A percentile compares a stretch with the other conserved stretches of the same genome.
Evolutionary conservation across 2,113 vertebrate species (phyloP).

Genomic region (Pelmatolapia mariae): DNA sequence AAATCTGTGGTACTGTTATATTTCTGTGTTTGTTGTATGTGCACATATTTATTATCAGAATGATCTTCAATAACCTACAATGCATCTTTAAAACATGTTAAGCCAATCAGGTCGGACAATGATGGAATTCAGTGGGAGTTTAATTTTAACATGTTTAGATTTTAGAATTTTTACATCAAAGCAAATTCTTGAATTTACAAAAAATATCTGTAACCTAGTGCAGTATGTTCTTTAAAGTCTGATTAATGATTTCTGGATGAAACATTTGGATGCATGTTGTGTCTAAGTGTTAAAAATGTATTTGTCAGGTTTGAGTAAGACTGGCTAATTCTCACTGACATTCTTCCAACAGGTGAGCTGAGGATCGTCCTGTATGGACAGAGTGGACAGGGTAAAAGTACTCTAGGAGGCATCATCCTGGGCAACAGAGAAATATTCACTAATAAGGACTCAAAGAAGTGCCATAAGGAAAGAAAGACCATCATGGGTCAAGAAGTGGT

Average conservation of each 20-base stretch:
- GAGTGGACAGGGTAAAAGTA: not conserved
- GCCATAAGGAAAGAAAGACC: accelerated
- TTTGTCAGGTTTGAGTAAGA: not conserved
- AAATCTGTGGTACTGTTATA: too few species aligned
- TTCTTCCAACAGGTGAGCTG: not conserved
- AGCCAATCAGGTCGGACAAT: too few species aligned
- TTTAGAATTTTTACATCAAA: too few species aligned
- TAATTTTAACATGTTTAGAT: too few species aligned
- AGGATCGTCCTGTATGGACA: not conserved
- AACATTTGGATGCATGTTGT: not conserved
- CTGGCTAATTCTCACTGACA: too few species aligned
- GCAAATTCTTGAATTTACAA: too few species aligned
- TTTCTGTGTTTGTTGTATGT: too few species aligned
- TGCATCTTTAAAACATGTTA: too few species aligned
- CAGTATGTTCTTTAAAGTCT: not conserved
- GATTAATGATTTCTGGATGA: not conserved
- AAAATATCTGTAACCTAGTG: too few species aligned
- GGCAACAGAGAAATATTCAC: not conserved
- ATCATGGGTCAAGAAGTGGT: not conserved
- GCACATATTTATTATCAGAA: too few species aligned
- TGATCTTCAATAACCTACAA: too few species aligned
- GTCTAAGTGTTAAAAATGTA: not conserved
- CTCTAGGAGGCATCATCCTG: not conserved
- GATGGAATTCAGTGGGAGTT: too few species aligned
- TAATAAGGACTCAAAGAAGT: not conserved